These are phyloP conservation scores for Camponotus pennsylvanicus DNA, from an alignment of 1,140 invertebrate genomes.

Conservation along the genomic window DNA sequence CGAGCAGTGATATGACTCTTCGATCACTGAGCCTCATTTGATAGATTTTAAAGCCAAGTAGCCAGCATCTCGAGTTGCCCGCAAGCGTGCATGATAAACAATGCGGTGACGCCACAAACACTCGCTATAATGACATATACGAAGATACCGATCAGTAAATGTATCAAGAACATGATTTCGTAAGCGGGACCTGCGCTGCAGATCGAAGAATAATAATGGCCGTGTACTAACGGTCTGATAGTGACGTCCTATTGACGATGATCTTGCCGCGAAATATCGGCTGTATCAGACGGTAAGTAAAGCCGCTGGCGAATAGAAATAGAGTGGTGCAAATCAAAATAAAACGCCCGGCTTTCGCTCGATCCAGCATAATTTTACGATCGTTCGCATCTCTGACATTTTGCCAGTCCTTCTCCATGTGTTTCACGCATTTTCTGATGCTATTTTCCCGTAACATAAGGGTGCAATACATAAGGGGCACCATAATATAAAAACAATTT, in stretches of 20 bases:
- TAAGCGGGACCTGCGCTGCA: constrained; percentile 47
- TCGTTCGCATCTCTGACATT: constrained; percentile 12
- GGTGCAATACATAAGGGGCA: background rate
- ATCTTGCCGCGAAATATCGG: constrained; percentile 54
- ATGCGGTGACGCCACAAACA: constrained; percentile 52
- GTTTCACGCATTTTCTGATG: constrained; percentile 57
- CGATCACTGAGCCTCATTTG: background rate
- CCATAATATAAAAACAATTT: constrained; percentile 20
- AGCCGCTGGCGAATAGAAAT: constrained; percentile 58
- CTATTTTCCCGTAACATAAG: constrained; percentile 33
- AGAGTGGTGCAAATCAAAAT: constrained; percentile 42
- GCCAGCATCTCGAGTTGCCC: constrained; percentile 63
- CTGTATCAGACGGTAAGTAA: constrained; percentile 57
- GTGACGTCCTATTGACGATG: constrained; percentile 35
- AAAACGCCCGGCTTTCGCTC: constrained; percentile 34
- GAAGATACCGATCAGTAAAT: constrained; percentile 38
- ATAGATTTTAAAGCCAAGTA: constrained; percentile 34
- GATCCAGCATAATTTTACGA: constrained; percentile 52
- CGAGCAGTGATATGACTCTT: background rate
- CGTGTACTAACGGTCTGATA: constrained; percentile 37
- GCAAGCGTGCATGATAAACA: constrained; percentile 62
- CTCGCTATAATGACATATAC: constrained; percentile 24
- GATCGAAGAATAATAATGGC: constrained; percentile 61
- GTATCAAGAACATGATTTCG: constrained; percentile 64
- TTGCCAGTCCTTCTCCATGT: constrained; percentile 61